Evolutionary conservation across 2,888 invertebrate species (phyloP).

Genomic region (Bedellia somnulentella): DNA sequence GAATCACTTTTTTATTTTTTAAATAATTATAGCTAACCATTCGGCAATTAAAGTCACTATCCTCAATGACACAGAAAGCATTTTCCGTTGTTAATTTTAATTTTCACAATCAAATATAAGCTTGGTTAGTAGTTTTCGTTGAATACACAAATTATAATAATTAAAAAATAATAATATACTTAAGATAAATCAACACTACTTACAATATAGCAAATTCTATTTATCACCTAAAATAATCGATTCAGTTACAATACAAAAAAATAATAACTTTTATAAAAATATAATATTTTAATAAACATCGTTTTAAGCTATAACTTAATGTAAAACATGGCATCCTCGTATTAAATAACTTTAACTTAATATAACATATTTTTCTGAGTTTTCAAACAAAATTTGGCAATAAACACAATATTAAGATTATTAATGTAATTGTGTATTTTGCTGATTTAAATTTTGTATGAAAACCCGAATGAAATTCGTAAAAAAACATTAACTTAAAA

Average conservation of each 20-base stretch:
- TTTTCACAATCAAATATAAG: slow-evolving; percentile 32
- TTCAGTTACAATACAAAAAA: slow-evolving; percentile 43
- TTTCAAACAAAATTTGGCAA: no score
- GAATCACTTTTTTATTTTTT: slow-evolving; percentile 61
- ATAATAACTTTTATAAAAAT: slow-evolving; percentile 58
- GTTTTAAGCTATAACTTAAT: slow-evolving; percentile 37
- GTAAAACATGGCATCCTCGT: slow-evolving; percentile 54
- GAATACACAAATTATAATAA: slow-evolving; percentile 24
- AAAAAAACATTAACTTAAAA: slow-evolving; percentile 13
- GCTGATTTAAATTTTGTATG: no score
- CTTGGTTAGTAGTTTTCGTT: slow-evolving; percentile 31
- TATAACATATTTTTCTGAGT: slow-evolving; percentile 6
- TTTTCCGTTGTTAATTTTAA: slow-evolving; percentile 51
- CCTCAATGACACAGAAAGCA: slow-evolving; percentile 59
- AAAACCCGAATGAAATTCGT: slow-evolving; percentile 9
- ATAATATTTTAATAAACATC: slow-evolving; percentile 49
- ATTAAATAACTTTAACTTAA: slow-evolving; percentile 18
- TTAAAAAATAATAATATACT: slow-evolving; percentile 22
- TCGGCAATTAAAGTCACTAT: slow-evolving; percentile 58
- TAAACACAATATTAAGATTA: no score
- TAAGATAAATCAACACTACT: slow-evolving; percentile 49
- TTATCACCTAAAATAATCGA: slow-evolving; percentile 33
- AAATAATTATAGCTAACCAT: slow-evolving; percentile 64
- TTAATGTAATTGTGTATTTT: no score
- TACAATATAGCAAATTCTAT: slow-evolving; percentile 38